These are phyloP conservation scores for Apantesis nais DNA, from an alignment of 2,888 invertebrate species.

Conservation along the genomic window DNA sequence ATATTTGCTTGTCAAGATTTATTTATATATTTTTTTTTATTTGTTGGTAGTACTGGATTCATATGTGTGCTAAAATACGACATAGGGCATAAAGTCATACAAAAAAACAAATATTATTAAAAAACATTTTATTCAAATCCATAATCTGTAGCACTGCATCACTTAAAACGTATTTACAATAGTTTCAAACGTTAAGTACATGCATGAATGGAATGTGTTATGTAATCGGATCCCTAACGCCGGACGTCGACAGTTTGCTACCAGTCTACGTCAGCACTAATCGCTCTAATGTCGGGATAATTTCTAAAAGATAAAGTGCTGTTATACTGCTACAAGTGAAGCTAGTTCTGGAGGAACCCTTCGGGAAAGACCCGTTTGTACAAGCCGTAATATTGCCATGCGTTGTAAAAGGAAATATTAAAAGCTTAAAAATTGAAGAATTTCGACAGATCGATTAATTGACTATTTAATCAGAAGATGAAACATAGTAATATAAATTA, in stretches of 20 bases:
- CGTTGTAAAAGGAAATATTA: not conserved
- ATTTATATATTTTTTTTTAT: too few species aligned
- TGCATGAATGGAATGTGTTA: conserved; percentile 55
- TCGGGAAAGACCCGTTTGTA: not conserved
- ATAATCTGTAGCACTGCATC: conserved; percentile 72
- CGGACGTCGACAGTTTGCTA: not conserved
- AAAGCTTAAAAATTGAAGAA: not conserved
- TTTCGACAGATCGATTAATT: not conserved
- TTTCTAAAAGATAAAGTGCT: conserved; percentile 21
- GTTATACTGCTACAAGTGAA: conserved; percentile 18
- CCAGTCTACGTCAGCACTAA: conserved; percentile 15
- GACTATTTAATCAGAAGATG: not conserved
- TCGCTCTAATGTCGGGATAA: conserved; percentile 27
- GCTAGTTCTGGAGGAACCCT: not conserved
- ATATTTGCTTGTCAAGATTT: too few species aligned
- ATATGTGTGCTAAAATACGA: too few species aligned
- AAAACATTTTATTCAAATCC: conserved; percentile 82
- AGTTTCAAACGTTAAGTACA: conserved; percentile 76
- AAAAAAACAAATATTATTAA: conserved; percentile 52
- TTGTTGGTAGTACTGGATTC: too few species aligned
- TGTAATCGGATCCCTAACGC: conserved; percentile 6
- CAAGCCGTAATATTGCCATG: not conserved
- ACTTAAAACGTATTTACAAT: conserved; percentile 77
- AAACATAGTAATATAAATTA: not conserved
- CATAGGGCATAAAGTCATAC: not conserved